These are phyloP conservation scores for Tenodera sinensis DNA, from an alignment of 2,888 invertebrate genomes.

Conservation along the genomic window DNA sequence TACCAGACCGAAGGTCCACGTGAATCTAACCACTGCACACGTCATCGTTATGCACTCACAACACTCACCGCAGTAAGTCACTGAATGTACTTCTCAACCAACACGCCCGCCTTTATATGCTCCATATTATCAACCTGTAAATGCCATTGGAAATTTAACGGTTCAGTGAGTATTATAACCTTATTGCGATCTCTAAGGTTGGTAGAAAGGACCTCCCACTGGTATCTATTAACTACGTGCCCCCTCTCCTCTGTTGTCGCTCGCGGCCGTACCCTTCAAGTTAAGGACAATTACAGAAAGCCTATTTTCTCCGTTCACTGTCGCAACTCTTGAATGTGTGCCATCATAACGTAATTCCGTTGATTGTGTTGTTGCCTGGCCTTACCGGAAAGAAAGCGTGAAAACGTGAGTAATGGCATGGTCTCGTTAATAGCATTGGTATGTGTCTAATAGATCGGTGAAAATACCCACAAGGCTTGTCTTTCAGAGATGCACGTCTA, in stretches of 20 bases:
- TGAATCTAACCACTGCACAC: neutral
- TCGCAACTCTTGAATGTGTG: neutral
- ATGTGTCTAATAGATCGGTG: neutral
- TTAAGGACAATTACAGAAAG: constrained; percentile 7
- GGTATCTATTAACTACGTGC: neutral
- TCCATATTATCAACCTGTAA: neutral
- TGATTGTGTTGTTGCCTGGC: neutral
- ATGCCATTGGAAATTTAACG: constrained; percentile 7
- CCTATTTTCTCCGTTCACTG: neutral
- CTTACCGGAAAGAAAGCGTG: constrained; percentile 18
- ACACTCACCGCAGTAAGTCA: neutral
- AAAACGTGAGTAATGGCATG: neutral
- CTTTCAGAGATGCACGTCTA: no score
- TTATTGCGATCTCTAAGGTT: neutral
- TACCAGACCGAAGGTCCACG: neutral
- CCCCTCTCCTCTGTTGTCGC: neutral
- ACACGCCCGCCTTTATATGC: constrained; percentile 1
- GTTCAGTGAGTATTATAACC: neutral
- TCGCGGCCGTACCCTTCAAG: neutral
- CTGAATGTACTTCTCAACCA: neutral
- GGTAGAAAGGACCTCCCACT: neutral
- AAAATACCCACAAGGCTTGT: no score
- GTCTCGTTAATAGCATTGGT: neutral
- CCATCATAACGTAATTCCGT: neutral
- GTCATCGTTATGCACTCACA: neutral